Conservation (phyloP, 2,797 vertebrate species). For the Chelon auratus region DNA sequence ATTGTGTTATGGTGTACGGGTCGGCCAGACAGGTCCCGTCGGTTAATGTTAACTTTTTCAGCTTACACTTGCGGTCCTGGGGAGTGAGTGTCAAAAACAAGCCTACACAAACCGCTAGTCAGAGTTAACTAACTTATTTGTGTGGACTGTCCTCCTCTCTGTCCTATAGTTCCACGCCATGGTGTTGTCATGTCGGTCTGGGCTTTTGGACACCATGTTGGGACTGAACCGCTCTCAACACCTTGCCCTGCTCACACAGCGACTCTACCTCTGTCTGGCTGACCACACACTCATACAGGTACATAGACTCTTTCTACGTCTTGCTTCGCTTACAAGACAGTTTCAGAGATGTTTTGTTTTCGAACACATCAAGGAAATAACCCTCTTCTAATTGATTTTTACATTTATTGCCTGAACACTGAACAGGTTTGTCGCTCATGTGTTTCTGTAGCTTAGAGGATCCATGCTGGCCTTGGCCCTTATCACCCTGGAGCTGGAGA, state of each 20-base stretch:
- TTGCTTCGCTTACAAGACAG: too few species aligned
- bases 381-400: too few species aligned
- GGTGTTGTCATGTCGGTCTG: conserved; percentile 87
- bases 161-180: conserved; percentile 91
- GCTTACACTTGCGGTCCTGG: too few species aligned
- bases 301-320: neutral
- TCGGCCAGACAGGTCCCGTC: too few species aligned
- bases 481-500: conserved; percentile 96
- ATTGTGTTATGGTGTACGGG: too few species aligned
- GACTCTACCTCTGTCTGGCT: conserved; percentile 92
- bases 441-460: conserved; percentile 85
- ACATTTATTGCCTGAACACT: neutral
- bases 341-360: too few species aligned
- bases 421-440: conserved; percentile 6
- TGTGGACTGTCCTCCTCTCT: neutral
- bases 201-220: conserved; percentile 84
- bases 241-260: conserved; percentile 88
- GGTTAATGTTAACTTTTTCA: too few species aligned
- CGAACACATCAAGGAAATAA: too few species aligned
- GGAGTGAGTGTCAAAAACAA: too few species aligned
- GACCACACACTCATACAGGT: conserved; percentile 89
- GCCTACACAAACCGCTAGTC: too few species aligned
- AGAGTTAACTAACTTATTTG: too few species aligned
- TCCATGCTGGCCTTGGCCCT: conserved; percentile 95
- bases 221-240: conserved; percentile 90